Conservation (phyloP, 2,113 vertebrate species). For the Scopus umbretta region DNA sequence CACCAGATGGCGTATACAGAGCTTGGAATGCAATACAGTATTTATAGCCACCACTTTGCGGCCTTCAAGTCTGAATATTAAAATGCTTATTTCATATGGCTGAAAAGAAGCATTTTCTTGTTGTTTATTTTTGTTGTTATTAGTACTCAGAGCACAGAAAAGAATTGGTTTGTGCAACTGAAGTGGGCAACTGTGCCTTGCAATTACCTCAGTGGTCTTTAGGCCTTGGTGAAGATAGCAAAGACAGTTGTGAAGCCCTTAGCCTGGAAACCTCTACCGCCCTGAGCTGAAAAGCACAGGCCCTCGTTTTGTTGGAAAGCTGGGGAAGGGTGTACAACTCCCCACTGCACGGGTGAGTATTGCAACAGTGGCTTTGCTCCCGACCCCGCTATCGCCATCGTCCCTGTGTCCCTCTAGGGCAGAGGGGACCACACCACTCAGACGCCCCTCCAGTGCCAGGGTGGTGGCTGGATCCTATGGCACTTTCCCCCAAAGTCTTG, state of each 20-base stretch:
- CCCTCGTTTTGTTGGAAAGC: not conserved
- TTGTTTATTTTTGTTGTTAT: not conserved
- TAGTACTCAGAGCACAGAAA: not conserved
- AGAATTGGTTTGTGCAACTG: not conserved
- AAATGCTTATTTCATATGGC: not conserved
- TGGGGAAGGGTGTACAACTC: not conserved
- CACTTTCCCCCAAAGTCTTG: not conserved
- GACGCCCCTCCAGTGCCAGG: not conserved
- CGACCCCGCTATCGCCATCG: accelerated
- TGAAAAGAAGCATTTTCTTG: not conserved
- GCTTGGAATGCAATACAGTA: not conserved
- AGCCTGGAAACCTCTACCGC: not conserved
- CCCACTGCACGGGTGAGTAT: accelerated
- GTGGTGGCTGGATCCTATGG: not conserved
- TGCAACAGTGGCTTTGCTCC: not conserved
- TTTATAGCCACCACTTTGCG: not conserved
- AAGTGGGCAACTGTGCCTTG: not conserved
- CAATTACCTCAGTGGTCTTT: not conserved
- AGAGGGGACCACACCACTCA: accelerated
- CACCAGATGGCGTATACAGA: constrained; percentile 34
- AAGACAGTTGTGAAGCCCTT: not conserved
- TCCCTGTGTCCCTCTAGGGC: accelerated
- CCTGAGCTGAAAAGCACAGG: not conserved
- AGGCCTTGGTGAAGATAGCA: not conserved
- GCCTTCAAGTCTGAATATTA: constrained; percentile 6